Evolutionary conservation across 2,113 vertebrate species (phyloP).

Genomic region (Tonatia bakeri): DNA sequence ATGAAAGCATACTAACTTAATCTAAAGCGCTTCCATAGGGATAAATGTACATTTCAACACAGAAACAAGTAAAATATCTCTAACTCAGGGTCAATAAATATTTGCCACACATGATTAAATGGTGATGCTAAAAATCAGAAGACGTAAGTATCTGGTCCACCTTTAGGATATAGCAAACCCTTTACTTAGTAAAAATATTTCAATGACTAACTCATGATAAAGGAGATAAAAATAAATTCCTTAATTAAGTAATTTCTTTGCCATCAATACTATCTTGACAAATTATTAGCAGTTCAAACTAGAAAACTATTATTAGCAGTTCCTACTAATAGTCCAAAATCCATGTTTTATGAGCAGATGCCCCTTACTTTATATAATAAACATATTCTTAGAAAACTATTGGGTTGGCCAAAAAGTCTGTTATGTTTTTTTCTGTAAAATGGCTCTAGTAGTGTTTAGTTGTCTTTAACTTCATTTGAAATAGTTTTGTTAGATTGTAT

Average conservation of each 20-base stretch:
- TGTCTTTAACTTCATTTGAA: too few relatives aligned
- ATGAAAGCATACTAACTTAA: background rate
- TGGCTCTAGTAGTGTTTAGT: too few relatives aligned
- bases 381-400: background rate
- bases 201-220: slow-evolving; percentile 13
- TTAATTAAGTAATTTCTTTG: slow-evolving; percentile 32
- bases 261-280: background rate
- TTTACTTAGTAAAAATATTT: slow-evolving; percentile 16
- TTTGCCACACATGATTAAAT: background rate
- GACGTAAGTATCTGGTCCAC: background rate
- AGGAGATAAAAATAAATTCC: background rate
- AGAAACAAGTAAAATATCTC: background rate
- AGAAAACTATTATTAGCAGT: slow-evolving; percentile 9
- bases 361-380: background rate
- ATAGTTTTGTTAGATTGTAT: too few relatives aligned
- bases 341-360: background rate
- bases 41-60: background rate
- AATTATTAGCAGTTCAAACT: background rate
- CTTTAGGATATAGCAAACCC: background rate
- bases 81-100: background rate
- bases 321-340: background rate
- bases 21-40: background rate
- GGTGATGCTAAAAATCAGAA: slow-evolving; percentile 5
- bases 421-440: too few relatives aligned
- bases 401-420: too few relatives aligned